These are phyloP conservation scores for Gobio gobio DNA, from an alignment of 2,113 vertebrate genomes.

Conservation along the genomic window DNA sequence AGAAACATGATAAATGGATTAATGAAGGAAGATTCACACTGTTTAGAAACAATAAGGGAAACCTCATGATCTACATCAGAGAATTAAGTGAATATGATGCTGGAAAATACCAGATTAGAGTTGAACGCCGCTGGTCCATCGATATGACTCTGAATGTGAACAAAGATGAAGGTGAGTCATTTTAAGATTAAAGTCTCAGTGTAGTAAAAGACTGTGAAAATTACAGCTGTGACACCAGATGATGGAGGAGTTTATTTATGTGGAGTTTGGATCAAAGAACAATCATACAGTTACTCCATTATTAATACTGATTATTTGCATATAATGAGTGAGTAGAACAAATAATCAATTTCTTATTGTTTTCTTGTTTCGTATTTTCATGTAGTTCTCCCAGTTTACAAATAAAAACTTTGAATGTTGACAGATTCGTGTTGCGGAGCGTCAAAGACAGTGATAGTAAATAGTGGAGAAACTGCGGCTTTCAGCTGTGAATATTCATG, in stretches of 20 bases:
- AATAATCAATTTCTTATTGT: no score
- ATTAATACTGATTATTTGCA: not conserved
- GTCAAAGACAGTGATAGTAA: not conserved
- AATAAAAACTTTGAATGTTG: not conserved
- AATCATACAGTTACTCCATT: not conserved
- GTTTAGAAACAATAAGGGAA: fast-evolving
- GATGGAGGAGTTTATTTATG: no score
- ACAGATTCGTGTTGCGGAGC: not conserved
- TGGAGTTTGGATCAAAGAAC: not conserved
- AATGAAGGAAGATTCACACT: not conserved
- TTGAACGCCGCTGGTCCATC: fast-evolving
- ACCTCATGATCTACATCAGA: not conserved
- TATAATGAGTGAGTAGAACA: not conserved
- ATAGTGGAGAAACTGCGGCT: not conserved
- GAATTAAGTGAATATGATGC: fast-evolving
- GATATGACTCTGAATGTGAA: not conserved
- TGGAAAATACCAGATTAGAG: fast-evolving
- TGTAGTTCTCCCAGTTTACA: not conserved
- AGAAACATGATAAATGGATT: not conserved
- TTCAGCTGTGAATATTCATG: not conserved
- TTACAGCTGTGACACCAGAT: not conserved
- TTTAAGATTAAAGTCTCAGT: not conserved
- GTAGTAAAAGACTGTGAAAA: not conserved
- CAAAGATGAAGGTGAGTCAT: not conserved
- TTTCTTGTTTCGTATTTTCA: no score